Base-by-base conservation (phyloP, 2,888 invertebrate genomes). In the Sialis lutaria region DNA sequence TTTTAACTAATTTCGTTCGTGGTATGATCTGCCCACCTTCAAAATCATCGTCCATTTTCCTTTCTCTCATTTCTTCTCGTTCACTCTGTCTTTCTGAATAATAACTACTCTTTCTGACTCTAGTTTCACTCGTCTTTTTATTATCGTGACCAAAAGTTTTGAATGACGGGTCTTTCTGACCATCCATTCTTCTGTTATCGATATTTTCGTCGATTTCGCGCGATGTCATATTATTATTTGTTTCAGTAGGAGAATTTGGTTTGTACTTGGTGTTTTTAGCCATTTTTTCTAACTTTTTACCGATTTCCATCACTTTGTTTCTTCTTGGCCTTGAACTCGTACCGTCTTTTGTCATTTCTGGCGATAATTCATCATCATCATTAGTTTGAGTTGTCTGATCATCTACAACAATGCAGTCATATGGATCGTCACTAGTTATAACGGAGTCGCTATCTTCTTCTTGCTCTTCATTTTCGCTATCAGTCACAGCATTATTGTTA, bases 401-500 rank as follows among this genome's bases (percentile, higher is more conserved):
- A 55, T 87, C 84, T 31, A 88, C 84, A 45, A 89, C 82, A 54
- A 88, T 87, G 59, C 87, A 87, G 59, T 82, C 82, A 55, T 82
- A 80, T 32, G 79, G 80, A 67, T 82, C 81, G 43, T 80, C 81
- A 58, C 79, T 81, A 43, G 79, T 79, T 56, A 73, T 70, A 54
- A 75, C 73, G 44, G 80, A 80, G 50, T 64, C 64, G 37, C 70
- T 71, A 54, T 77, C 79, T 6, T 79, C 76, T 58, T 79, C 79
- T 39, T 70, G 71, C 53, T 77, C 79, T 7, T 79, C 76, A 57
- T 79, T 79, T 51, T 76, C 75, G 52, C 70, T 71, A 56, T 71
- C 68, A 5, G 59, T 63, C 52, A 70, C 69, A 7, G 53, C 51
- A 41, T 72, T 70, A 54, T 75, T 74, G 44, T 67, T 69, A 59